These are phyloP conservation scores for Petrocephalus zakoni DNA, from an alignment of 2,113 vertebrate genomes.

Conservation along the genomic window DNA sequence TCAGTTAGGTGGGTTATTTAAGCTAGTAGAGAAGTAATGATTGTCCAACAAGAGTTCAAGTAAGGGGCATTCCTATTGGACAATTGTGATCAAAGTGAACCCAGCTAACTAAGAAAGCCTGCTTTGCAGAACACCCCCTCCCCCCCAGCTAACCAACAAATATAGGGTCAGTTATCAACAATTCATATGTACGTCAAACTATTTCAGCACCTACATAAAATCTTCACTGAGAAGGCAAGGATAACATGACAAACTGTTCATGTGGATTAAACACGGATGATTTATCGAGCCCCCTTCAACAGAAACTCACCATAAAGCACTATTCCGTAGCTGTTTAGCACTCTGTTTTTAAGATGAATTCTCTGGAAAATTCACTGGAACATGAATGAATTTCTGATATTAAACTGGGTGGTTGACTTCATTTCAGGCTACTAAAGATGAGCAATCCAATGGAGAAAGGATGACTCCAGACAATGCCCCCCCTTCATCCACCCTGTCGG, in stretches of 20 bases:
- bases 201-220: neutral
- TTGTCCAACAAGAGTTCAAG: neutral
- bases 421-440: neutral
- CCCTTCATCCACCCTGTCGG: neutral
- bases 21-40: neutral
- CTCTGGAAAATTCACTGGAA: neutral
- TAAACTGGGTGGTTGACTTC: neutral
- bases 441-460: neutral
- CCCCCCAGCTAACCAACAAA: neutral
- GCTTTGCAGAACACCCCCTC: neutral
- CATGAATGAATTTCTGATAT: neutral
- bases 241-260: neutral
- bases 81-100: neutral
- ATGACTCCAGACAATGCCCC: neutral
- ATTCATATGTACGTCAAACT: neutral
- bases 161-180: neutral
- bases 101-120: neutral
- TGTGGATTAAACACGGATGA: neutral
- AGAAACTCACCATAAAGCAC: neutral
- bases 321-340: neutral
- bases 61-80: neutral
- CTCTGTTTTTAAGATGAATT: neutral
- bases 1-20: neutral
- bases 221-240: neutral
- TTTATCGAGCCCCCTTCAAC: neutral